A percentile compares a stretch with the other conserved stretches of the same genome.
phyloP scores from a whole-genome alignment of 2,797 vertebrate species.

The Holocentrus rufus region DNA sequence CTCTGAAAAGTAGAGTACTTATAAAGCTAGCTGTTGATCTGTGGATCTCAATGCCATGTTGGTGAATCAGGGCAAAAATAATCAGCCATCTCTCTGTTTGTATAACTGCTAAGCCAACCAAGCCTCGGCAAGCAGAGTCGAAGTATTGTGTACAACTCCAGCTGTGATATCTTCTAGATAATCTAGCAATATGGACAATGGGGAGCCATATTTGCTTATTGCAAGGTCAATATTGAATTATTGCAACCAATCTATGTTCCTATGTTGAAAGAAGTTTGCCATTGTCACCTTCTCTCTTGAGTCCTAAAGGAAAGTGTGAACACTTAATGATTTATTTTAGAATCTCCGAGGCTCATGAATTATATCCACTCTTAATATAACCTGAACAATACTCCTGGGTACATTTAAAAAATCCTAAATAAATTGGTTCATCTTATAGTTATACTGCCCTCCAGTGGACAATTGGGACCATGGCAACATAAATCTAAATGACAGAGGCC shows the following conservation, averaged over 20 bases:
- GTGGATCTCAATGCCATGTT: slow-evolving; percentile 75
- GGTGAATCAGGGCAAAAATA: slow-evolving; percentile 74
- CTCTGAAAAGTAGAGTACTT: slow-evolving; percentile 73
- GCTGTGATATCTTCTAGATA: slow-evolving; percentile 53
- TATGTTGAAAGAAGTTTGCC: background rate
- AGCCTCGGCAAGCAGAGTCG: slow-evolving; percentile 58
- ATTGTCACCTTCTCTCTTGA: background rate
- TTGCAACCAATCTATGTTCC: slow-evolving; percentile 18
- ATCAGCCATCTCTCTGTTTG: slow-evolving; percentile 69
- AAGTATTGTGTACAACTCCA: slow-evolving; percentile 50
- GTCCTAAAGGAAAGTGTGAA: background rate
- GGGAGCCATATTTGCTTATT: slow-evolving; percentile 46
- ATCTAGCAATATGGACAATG: slow-evolving; percentile 54
- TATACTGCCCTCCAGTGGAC: slow-evolving; percentile 67
- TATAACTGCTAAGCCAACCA: slow-evolving; percentile 68
- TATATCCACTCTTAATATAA: slow-evolving; percentile 13
- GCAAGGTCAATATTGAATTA: slow-evolving; percentile 45
- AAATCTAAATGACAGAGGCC: background rate
- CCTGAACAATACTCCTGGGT: background rate
- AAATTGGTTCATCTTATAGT: slow-evolving; percentile 18
- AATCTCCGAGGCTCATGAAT: slow-evolving; percentile 11
- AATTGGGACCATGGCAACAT: background rate
- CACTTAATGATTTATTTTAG: background rate
- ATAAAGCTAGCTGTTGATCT: slow-evolving; percentile 75
- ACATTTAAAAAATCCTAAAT: background rate